Conservation (phyloP, 2,888 invertebrate species). For the Nipponacmea schrenckii region DNA sequence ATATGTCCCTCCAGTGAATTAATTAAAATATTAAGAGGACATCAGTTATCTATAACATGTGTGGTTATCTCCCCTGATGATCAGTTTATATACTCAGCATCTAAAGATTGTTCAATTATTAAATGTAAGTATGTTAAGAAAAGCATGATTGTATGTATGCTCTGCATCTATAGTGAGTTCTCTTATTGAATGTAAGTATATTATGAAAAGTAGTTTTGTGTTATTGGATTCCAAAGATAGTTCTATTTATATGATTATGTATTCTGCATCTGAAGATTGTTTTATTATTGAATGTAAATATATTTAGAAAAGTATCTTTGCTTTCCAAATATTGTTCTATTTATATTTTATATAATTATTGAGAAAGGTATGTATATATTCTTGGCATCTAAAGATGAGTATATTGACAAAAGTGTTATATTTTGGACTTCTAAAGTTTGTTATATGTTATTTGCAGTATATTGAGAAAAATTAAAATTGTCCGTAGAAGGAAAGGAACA, state of each 20-base stretch:
- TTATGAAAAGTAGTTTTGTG: background rate
- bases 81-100: constrained; percentile 81
- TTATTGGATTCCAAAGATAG: too few species aligned
- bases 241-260: too few species aligned
- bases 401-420: too few species aligned
- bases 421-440: too few species aligned
- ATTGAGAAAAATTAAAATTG: too few species aligned
- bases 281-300: background rate
- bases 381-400: too few species aligned
- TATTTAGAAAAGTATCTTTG: background rate
- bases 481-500: too few species aligned
- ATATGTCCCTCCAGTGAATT: constrained; percentile 45
- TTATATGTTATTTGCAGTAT: too few species aligned
- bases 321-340: too few species aligned
- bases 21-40: constrained; percentile 75
- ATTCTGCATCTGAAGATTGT: too few species aligned
- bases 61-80: constrained; percentile 81
- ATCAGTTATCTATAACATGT: constrained; percentile 83
- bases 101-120: constrained; percentile 87
- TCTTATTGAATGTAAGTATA: background rate
- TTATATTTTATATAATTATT: too few species aligned
- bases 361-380: too few species aligned
- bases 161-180: background rate
- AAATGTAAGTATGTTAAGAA: constrained; percentile 76
- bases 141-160: background rate